Conservation (phyloP, 1,140 invertebrate species). For the Phortica variegata region DNA sequence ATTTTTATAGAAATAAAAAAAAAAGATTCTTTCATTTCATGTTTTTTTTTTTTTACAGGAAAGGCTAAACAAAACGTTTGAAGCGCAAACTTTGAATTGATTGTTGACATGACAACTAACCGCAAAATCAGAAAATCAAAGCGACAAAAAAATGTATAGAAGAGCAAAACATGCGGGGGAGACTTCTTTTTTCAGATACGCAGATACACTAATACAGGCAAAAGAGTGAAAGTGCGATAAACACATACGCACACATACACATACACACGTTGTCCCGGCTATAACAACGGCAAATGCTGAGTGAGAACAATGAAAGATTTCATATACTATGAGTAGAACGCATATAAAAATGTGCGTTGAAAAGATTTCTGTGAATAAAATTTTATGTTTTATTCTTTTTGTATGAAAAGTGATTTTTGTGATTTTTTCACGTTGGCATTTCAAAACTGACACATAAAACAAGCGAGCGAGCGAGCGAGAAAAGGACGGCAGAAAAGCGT, state of each 20-base stretch:
- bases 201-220: not conserved
- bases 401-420: conserved; percentile 44
- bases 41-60: too few species aligned
- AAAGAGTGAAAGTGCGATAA: conserved; percentile 19
- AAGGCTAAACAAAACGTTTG: too few species aligned
- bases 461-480: too few species aligned
- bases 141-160: too few species aligned
- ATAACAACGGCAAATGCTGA: conserved; percentile 26
- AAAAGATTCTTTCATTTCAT: too few species aligned
- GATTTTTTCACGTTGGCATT: too few species aligned
- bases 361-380: conserved; percentile 25
- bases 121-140: conserved; percentile 33
- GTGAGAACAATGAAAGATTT: not conserved
- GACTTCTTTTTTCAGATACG: conserved; percentile 5
- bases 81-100: conserved; percentile 32
- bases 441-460: too few species aligned
- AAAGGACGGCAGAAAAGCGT: too few species aligned
- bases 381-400: not conserved
- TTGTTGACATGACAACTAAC: conserved; percentile 49
- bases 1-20: too few species aligned
- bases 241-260: conserved; percentile 4
- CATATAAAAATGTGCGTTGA: conserved; percentile 18
- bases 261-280: not conserved
- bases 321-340: conserved; percentile 16
- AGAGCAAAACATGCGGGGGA: too few species aligned